These are phyloP conservation scores for Argyra leucocephala DNA, from an alignment of 2,888 invertebrate genomes.

Conservation along the genomic window DNA sequence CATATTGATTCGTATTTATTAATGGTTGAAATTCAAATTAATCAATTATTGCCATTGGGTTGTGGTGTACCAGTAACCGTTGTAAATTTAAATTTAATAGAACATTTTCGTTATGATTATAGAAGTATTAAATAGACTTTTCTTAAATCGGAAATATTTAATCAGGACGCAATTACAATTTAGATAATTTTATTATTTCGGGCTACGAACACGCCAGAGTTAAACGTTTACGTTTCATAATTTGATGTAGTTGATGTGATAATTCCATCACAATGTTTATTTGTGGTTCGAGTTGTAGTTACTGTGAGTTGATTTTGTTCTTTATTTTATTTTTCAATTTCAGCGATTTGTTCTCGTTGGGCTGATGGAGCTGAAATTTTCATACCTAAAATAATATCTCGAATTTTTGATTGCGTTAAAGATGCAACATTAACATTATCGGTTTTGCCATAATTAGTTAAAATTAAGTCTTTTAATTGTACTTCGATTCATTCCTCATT, in stretches of 20 bases:
- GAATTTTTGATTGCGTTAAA: constrained; percentile 96
- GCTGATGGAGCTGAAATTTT: constrained; percentile 99
- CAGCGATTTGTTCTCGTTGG: constrained; percentile 97
- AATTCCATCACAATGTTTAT: constrained; percentile 99
- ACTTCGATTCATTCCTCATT: constrained; percentile 99
- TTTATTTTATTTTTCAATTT: constrained; percentile 99
- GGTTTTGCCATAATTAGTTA: constrained; percentile 99
- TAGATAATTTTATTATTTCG: too few relatives aligned
- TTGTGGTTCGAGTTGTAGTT: constrained; percentile 95
- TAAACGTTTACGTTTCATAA: constrained; percentile 96
- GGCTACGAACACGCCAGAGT: constrained; percentile 97
- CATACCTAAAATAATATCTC: constrained; percentile 99
- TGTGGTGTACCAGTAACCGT: too few relatives aligned
- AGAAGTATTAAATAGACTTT: too few relatives aligned
- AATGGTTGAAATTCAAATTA: too few relatives aligned
- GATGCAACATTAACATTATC: constrained; percentile 99
- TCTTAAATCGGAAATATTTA: too few relatives aligned
- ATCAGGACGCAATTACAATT: too few relatives aligned
- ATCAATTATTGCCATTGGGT: too few relatives aligned
- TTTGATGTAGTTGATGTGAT: constrained; percentile 98
- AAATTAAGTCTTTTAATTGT: constrained; percentile 92
- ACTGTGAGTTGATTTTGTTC: constrained; percentile 97
- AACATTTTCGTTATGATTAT: too few relatives aligned
- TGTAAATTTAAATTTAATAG: too few relatives aligned
- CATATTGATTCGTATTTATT: too few relatives aligned